A percentile compares a stretch with the other conserved stretches of the same genome.
Evolutionary conservation across 2,888 invertebrate species (phyloP).

Genomic region (Nezara viridula): DNA sequence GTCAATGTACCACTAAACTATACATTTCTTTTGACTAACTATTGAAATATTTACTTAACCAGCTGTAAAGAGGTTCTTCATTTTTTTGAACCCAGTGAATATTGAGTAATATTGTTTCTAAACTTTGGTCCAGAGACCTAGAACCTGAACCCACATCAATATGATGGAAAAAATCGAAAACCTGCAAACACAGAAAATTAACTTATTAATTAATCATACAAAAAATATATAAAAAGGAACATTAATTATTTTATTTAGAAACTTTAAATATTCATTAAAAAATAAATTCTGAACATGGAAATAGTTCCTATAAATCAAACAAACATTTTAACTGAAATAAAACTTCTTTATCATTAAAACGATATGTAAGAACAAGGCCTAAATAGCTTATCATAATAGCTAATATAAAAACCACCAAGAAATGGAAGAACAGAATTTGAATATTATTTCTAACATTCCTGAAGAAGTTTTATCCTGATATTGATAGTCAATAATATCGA

Average conservation of each 20-base stretch:
- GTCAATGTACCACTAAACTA: constrained; percentile 48
- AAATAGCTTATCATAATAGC: no score
- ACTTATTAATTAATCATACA: background rate
- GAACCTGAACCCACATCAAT: constrained; percentile 74
- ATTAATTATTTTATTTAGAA: background rate
- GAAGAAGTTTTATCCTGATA: no score
- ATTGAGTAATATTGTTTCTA: constrained; percentile 86
- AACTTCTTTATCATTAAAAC: no score
- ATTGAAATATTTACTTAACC: constrained; percentile 70
- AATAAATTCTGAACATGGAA: no score
- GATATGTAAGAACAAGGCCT: no score
- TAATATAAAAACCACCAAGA: no score
- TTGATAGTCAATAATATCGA: no score
- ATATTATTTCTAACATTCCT: no score
- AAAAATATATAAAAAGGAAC: background rate
- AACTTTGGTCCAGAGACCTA: constrained; percentile 78
- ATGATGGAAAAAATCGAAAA: constrained; percentile 74
- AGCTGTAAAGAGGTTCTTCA: constrained; percentile 72
- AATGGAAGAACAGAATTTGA: no score
- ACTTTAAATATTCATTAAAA: no score
- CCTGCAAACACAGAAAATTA: constrained; percentile 69
- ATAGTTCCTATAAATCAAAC: no score
- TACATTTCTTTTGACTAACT: constrained; percentile 63
- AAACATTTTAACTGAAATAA: no score
- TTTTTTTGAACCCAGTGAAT: constrained; percentile 82